Percentiles rank a stretch among this genome's conserved stretches.
phyloP scores from a whole-genome alignment of 2,113 vertebrate species.

The Phocoena phocoena region DNA sequence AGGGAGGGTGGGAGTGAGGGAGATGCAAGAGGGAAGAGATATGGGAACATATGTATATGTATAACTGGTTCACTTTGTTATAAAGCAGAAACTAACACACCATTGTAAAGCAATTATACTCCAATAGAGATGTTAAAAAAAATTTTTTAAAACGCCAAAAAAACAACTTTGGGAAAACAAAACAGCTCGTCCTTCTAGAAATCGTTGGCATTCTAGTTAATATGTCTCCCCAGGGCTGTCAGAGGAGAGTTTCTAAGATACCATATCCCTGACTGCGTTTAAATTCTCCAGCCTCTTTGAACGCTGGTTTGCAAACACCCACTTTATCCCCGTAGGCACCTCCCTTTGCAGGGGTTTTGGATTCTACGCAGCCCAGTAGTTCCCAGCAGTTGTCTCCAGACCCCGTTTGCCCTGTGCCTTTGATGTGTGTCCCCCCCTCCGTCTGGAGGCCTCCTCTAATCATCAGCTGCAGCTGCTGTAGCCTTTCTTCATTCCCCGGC shows the following conservation, averaged over 20 bases:
- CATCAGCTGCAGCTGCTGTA: accelerated
- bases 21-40: no score
- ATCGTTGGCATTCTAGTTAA: not conserved
- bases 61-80: no score
- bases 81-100: no score
- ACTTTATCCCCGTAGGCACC: not conserved
- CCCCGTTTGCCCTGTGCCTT: not conserved
- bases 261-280: not conserved
- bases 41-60: no score
- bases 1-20: no score
- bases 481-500: not conserved
- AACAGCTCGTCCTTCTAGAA: not conserved
- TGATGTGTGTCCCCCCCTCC: not conserved
- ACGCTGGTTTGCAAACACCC: not conserved
- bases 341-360: not conserved
- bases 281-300: not conserved
- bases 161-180: not conserved
- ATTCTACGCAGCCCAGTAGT: not conserved
- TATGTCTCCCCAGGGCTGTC: not conserved
- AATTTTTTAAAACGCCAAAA: not conserved
- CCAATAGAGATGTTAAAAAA: no score
- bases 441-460: not conserved
- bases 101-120: no score
- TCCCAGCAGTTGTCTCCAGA: not conserved
- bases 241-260: not conserved